Base-by-base conservation (phyloP, 2,113 vertebrate genomes). In the Coptodon bakossiorum region DNA sequence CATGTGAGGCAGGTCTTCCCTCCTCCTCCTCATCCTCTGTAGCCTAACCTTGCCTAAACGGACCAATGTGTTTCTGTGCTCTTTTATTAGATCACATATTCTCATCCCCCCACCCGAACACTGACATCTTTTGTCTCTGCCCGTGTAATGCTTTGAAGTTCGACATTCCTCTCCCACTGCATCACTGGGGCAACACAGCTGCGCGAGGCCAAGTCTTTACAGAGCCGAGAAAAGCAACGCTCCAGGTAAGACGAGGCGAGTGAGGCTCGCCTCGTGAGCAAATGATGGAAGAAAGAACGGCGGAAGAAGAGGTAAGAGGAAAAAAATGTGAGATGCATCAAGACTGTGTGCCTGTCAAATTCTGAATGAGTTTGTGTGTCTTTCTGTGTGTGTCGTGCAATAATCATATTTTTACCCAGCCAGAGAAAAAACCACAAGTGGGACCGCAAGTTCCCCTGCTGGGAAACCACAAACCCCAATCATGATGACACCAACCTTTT, bases 31-130 rank as follows among this genome's bases (percentile, higher is more conserved):
- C 82, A 38, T 89, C 80, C 83, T 84, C 76, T 86, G 68, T 71
- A 86, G 66, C 27, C 81, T 89, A 91, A 89, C 85, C 86, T 89
- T n/a, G 76, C 45, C 40, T 92, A 95, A 95, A 91, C 83, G 88
- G 78, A 91, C 85, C 91, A 93, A 91, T 92, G 88, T 95, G 92
- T 95, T 94, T 88, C 83, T 90, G 90, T 90, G 81, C 88, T 78
- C 59, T 93, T 96, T 95, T 93, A 96, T 95, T 93, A 95, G 95
- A 96, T 95, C 95, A 95, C 93, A 92, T 92, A 89, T 90, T 95
- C 92, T 88, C 88, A 89, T 90, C 86, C 91, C 88, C 56, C 76
- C 63, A 83, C 91, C 88, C 53, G 78, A 96, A 94, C 94, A 94
- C 93, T 93, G 86, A 92, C 90, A 90, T 93, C 91, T 90, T 93